Evolutionary conservation across 2,797 vertebrate genomes (phyloP).

Genomic region (Sparidentex hasta): DNA sequence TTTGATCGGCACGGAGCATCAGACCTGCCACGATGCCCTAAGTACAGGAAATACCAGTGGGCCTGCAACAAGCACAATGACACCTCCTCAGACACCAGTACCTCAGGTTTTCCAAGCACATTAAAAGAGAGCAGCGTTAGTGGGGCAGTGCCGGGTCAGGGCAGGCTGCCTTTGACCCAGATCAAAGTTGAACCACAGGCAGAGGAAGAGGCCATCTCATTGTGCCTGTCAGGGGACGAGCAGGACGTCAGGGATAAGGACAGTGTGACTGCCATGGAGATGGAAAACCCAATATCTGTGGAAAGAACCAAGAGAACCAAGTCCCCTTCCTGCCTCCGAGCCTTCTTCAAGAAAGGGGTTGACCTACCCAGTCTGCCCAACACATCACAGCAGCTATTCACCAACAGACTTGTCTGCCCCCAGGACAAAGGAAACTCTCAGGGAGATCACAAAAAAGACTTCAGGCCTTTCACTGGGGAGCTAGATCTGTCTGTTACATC

Average conservation of each 20-base stretch:
- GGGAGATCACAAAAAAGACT: constrained; percentile 98
- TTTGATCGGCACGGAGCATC: constrained; percentile 88
- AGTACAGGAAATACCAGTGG: constrained; percentile 99
- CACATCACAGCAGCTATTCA: constrained; percentile 93
- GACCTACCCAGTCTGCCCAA: constrained; percentile 89
- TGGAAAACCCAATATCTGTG: constrained; percentile 87
- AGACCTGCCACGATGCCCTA: constrained; percentile 93
- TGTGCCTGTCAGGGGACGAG: constrained; percentile 95
- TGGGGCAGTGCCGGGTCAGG: constrained; percentile 69
- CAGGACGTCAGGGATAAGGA: constrained; percentile 90
- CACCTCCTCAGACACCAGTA: constrained; percentile 95
- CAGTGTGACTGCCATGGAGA: constrained; percentile 90
- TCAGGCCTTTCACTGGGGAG: constrained; percentile 91
- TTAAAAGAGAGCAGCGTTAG: constrained; percentile 88
- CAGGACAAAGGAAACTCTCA: constrained; percentile 97
- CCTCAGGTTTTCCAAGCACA: constrained; percentile 99
- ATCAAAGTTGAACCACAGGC: constrained; percentile 95
- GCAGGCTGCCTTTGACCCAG: constrained; percentile 81
- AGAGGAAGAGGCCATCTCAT: constrained; percentile 92
- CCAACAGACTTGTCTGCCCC: constrained; percentile 91
- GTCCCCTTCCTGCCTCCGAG: constrained; percentile 92
- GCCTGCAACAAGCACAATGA: constrained; percentile 98
- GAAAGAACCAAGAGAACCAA: constrained; percentile 86
- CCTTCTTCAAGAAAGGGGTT: constrained; percentile 91
- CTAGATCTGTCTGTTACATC: constrained; percentile 89